These are phyloP conservation scores for Sisor rabdophorus DNA, from an alignment of 2,113 vertebrate species.

Conservation along the genomic window DNA sequence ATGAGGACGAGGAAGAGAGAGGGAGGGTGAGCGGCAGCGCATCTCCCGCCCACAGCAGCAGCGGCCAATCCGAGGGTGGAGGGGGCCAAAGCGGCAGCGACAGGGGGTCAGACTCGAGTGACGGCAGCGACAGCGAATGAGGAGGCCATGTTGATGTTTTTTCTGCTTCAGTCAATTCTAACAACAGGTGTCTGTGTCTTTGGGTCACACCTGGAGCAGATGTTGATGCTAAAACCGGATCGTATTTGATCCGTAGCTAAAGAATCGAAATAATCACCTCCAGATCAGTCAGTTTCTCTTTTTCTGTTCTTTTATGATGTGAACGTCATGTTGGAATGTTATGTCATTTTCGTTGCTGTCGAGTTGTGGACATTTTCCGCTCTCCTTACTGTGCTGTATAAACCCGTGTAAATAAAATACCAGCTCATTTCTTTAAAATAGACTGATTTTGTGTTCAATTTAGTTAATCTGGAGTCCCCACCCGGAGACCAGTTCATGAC, in stretches of 20 bases:
- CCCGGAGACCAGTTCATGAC: too few relatives aligned
- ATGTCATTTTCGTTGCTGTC: neutral
- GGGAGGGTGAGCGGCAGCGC: slow-evolving; percentile 72
- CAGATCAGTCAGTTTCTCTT: neutral
- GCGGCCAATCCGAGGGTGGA: slow-evolving; percentile 74
- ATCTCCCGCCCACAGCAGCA: slow-evolving; percentile 79
- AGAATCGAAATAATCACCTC: neutral
- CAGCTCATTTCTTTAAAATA: slow-evolving; percentile 15
- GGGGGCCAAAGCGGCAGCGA: slow-evolving; percentile 74
- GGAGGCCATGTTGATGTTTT: neutral
- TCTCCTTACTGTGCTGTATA: neutral
- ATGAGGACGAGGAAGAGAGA: slow-evolving; percentile 61
- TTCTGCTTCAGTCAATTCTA: neutral
- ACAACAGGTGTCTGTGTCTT: too few relatives aligned
- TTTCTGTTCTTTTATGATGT: neutral
- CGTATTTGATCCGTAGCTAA: neutral
- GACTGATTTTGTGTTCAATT: too few relatives aligned
- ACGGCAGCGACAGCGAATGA: slow-evolving; percentile 82
- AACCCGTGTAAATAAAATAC: slow-evolving; percentile 31
- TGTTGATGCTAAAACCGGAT: neutral
- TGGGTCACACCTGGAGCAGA: slow-evolving; percentile 14
- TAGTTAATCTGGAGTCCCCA: too few relatives aligned
- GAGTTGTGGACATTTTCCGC: neutral
- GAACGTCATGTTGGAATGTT: neutral
- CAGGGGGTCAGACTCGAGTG: slow-evolving; percentile 76